Conservation (phyloP, 2,888 invertebrate species). For the Quadriops clusia region DNA sequence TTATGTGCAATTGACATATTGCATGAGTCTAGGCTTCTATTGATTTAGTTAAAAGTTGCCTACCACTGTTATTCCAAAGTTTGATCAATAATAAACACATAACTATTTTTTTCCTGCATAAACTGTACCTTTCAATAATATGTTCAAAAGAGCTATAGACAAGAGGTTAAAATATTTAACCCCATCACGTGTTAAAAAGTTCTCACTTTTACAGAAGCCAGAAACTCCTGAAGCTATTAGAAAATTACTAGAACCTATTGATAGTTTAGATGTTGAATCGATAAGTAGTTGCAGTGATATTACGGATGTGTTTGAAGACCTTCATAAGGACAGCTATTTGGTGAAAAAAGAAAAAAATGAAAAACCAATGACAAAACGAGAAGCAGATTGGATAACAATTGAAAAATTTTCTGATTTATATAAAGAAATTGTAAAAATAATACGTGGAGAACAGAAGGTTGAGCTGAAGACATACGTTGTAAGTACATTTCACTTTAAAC, state of each 20-base stretch:
- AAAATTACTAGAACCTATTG: conserved; percentile 18
- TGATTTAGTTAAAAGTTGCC: no score
- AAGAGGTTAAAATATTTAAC: no score
- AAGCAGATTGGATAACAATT: conserved; percentile 24
- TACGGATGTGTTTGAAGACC: conserved; percentile 24
- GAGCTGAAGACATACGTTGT: no score
- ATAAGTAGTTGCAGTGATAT: conserved; percentile 21
- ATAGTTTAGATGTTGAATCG: conserved; percentile 18
- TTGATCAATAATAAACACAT: conserved; percentile 24
- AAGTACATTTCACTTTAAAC: no score
- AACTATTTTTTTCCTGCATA: no score
- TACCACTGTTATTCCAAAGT: conserved; percentile 11
- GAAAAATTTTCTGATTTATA: conserved; percentile 25
- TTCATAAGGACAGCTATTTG: conserved; percentile 20
- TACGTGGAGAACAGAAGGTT: conserved; percentile 21
- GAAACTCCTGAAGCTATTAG: conserved; percentile 17
- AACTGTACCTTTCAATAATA: no score
- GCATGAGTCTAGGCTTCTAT: no score
- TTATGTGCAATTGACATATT: no score
- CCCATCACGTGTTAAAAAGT: conserved; percentile 7
- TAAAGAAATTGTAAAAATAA: conserved; percentile 21
- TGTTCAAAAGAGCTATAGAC: no score
- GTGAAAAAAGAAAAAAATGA: conserved; percentile 7
- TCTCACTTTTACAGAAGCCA: conserved; percentile 4
- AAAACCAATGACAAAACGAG: conserved; percentile 21